These are phyloP conservation scores for Coremacera marginata DNA, from an alignment of 2,888 invertebrate species.

Conservation along the genomic window DNA sequence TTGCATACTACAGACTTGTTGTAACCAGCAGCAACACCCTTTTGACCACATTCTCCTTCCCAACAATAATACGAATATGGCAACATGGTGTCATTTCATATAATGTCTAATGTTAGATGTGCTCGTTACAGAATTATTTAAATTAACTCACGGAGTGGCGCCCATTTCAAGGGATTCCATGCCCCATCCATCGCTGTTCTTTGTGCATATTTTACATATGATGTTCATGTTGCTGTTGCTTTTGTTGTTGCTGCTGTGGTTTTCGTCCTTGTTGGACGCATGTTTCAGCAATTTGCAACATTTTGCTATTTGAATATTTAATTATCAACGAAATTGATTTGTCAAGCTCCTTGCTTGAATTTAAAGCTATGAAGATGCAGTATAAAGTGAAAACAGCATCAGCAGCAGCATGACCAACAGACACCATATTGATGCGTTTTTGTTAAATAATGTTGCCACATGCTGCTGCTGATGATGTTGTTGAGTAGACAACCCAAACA, in stretches of 20 bases:
- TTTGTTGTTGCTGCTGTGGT: constrained; percentile 4
- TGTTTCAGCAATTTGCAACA: constrained; percentile 37
- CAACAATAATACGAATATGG: neutral
- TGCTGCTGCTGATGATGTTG: neutral
- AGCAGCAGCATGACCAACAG: neutral
- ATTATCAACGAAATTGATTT: constrained; percentile 65
- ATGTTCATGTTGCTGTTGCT: neutral
- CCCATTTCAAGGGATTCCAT: neutral
- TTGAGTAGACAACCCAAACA: too few species aligned
- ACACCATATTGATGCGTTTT: neutral
- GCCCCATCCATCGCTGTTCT: neutral
- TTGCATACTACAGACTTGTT: too few species aligned
- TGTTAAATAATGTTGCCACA: neutral
- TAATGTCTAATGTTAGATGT: constrained; percentile 18
- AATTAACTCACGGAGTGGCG: constrained; percentile 3
- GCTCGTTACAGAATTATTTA: constrained; percentile 24
- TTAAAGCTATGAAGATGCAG: neutral
- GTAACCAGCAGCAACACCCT: too few species aligned
- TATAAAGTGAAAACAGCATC: neutral
- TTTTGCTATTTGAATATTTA: constrained; percentile 58
- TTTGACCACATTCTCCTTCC: too few species aligned
- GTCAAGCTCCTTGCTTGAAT: constrained; percentile 52
- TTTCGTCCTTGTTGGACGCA: neutral
- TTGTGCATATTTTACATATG: neutral
- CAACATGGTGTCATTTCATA: constrained; percentile 20